These are phyloP conservation scores for Leucophenga montana DNA, from an alignment of 2,888 invertebrate species.

Conservation along the genomic window DNA sequence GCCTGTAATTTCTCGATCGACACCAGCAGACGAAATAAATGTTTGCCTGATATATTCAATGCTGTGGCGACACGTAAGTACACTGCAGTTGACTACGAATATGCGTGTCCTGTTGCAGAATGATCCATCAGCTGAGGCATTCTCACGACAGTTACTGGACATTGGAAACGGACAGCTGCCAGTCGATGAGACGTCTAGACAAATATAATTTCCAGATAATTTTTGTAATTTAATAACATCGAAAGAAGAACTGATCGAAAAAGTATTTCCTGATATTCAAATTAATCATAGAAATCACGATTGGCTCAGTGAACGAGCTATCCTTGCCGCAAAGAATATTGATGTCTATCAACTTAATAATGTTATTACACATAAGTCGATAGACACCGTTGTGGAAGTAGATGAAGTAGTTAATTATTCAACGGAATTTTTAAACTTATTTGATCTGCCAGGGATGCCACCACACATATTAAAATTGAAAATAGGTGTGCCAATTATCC, in stretches of 20 bases:
- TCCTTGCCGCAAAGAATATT: constrained; percentile 28
- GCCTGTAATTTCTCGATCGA: not conserved
- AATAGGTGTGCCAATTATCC: constrained; percentile 33
- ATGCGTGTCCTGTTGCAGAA: not conserved
- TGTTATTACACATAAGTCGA: constrained; percentile 24
- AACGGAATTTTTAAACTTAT: constrained; percentile 45
- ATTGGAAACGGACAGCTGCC: constrained; percentile 21
- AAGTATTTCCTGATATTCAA: constrained; percentile 22
- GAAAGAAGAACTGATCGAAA: not conserved
- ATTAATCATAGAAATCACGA: constrained; percentile 3
- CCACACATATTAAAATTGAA: constrained; percentile 31
- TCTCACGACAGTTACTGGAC: constrained; percentile 9
- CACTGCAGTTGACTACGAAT: not conserved
- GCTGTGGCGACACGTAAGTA: not conserved
- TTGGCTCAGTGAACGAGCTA: constrained; percentile 35
- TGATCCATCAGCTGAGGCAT: constrained; percentile 19
- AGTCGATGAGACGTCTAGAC: constrained; percentile 27
- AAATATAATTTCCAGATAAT: not conserved
- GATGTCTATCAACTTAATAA: constrained; percentile 11
- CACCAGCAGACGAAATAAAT: not conserved
- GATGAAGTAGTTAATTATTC: constrained; percentile 44
- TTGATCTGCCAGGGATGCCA: constrained; percentile 41
- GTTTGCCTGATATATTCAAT: not conserved
- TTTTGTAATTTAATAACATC: not conserved
- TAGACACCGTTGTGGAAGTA: constrained; percentile 28